Evolutionary conservation across 2,113 vertebrate species (phyloP), one percentile per base, ranked within the genome.

Genomic region (Anoura caudifer): DNA sequence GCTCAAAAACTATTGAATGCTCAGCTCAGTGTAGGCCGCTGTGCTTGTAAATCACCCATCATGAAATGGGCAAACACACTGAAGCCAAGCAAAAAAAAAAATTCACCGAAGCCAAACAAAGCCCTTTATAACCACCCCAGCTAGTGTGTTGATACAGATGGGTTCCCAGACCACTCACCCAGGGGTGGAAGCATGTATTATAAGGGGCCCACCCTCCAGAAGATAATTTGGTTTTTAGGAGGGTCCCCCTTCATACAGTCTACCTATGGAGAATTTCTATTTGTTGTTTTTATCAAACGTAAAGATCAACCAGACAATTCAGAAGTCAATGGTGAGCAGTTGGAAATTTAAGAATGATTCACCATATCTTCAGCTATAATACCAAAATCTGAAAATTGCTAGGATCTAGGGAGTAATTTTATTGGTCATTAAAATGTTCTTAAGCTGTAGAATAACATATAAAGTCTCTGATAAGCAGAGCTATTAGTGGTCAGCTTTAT

Each of bases 261-360:
- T 31, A 72, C 4, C 67, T 36, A 43, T 2, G 10, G 38, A 28
- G 15, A 88, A 96, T 50, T 95, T 91, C 76, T 28, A 1, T 7
- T 19, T 0, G 20, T 82, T 59, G 63, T 90, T 95, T 67, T 41
- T 10, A 76, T 93, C 93, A 63, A 96, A 65, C 14, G 47, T 43
- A 73, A 97, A 97, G 77, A 91, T 94, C 45, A 97, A 0, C 10
- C 2, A 89, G 59, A 50, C 0, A 19, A 91, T 94, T 96, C 81
- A 75, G 38, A 96, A 69, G 38, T 94, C 93, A 93, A 31, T 12
- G 91, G 7, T 69, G 47, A 97, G 91, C 38, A 81, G 19, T 1
- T 7, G 19, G 65, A 90, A 97, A 93, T 98, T 97, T 84, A 43
- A 82, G 65, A 96, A 86, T 93, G 89, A 96, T 95, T 94, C 96